phyloP scores from a whole-genome alignment of 2,113 vertebrate species.

The Gavialis gangeticus region DNA sequence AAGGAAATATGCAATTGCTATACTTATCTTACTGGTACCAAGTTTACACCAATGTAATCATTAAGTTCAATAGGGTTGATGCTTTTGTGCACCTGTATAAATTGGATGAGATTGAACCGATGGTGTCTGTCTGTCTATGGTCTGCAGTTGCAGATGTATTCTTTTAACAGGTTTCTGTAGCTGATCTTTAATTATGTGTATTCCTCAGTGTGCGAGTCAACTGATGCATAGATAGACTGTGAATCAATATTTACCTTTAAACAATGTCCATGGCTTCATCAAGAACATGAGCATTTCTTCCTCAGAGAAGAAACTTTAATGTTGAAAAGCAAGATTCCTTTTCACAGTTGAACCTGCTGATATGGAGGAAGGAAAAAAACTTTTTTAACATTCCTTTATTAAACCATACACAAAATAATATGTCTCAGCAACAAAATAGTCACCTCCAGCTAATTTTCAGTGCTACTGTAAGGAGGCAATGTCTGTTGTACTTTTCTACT shows the following conservation, averaged over 20 bases:
- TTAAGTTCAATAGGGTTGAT: not conserved
- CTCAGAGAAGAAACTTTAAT: not conserved
- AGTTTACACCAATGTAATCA: not conserved
- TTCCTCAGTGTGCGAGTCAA: not conserved
- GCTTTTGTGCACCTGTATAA: not conserved
- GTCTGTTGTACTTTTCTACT: not conserved
- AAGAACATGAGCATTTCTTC: not conserved
- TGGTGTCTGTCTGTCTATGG: accelerated
- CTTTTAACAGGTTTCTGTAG: not conserved
- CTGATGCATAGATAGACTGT: not conserved
- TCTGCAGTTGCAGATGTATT: not conserved
- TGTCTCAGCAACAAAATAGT: not conserved
- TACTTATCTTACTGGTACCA: not conserved
- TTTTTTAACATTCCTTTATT: not conserved
- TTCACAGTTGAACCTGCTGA: not conserved
- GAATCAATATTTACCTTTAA: slow-evolving; percentile 8
- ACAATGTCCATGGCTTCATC: not conserved
- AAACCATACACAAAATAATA: not conserved
- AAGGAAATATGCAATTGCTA: not conserved
- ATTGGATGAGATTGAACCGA: not conserved
- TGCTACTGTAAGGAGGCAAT: not conserved
- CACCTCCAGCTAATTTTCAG: not conserved
- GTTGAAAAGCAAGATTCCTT: not conserved
- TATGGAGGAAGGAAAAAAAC: not conserved
- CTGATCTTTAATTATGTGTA: not conserved